A percentile compares a stretch with the other conserved stretches of the same genome.
Conservation (phyloP, 2,888 invertebrate species). For the Caenorhabditis sp. region DNA sequence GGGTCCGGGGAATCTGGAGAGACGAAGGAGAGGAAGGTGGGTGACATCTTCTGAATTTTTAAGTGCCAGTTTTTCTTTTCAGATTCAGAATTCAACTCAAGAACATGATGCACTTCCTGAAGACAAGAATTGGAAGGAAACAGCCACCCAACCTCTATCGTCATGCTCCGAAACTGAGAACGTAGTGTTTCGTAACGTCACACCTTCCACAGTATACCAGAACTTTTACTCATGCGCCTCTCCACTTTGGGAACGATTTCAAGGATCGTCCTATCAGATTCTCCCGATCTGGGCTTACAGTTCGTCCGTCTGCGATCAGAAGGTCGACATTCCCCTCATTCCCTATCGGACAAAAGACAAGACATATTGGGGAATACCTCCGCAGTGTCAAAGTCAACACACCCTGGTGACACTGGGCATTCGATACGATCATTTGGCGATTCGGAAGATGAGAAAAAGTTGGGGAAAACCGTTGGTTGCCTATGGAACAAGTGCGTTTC, state of each 20-base stretch:
- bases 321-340: neutral
- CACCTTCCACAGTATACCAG: neutral
- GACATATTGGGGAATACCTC: constrained; percentile 22
- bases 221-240: neutral
- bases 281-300: constrained; percentile 14
- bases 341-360: constrained; percentile 4
- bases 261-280: neutral
- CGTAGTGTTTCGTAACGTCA: neutral
- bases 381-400: neutral
- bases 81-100: neutral
- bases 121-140: too few relatives aligned
- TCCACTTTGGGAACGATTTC: constrained; percentile 3
- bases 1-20: too few relatives aligned
- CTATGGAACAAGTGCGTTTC: constrained; percentile 23
- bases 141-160: too few relatives aligned
- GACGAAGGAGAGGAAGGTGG: too few relatives aligned
- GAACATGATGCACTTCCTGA: too few relatives aligned
- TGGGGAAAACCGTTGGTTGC: neutral
- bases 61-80: too few relatives aligned
- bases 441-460: constrained; percentile 9
- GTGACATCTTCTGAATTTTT: too few relatives aligned
- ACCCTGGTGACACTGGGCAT: constrained; percentile 18
- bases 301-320: constrained; percentile 29
- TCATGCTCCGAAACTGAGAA: neutral
- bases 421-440: constrained; percentile 8